phyloP scores from a whole-genome alignment of 2,797 vertebrate species.

The Anniella stebbinsi region DNA sequence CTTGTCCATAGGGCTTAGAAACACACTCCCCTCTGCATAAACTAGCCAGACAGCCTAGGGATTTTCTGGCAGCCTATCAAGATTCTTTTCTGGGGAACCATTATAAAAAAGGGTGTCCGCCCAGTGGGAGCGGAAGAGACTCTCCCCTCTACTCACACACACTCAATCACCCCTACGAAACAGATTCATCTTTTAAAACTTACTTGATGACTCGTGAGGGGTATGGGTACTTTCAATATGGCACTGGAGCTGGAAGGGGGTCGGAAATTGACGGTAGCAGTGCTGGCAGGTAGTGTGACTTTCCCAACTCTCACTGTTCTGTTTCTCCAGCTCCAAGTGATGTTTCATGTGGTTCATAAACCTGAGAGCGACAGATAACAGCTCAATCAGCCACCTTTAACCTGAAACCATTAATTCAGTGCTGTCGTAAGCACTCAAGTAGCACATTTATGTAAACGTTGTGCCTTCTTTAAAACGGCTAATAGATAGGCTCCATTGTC shows the following conservation, averaged over 20 bases:
- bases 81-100: neutral
- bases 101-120: too few species aligned
- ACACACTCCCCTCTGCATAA: too few species aligned
- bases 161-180: neutral
- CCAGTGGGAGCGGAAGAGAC: too few species aligned
- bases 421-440: neutral
- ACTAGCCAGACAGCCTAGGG: too few species aligned
- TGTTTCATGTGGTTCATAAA: constrained; percentile 99
- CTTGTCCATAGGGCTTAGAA: too few species aligned
- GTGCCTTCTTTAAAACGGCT: neutral
- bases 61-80: neutral
- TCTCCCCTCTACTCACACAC: too few species aligned
- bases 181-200: constrained; percentile 43
- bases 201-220: constrained; percentile 94
- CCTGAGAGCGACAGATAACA: constrained; percentile 78
- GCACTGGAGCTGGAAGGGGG: constrained; percentile 98
- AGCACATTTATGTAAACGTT: neutral
- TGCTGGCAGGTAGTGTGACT: constrained; percentile 99
- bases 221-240: constrained; percentile 98
- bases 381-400: constrained; percentile 52
- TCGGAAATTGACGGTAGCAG: constrained; percentile 97
- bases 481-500: neutral
- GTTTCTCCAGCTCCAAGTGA: constrained; percentile 97
- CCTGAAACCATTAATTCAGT: neutral
- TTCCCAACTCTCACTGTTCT: constrained; percentile 98